These are phyloP conservation scores for Prionailurus viverrinus DNA, from an alignment of 2,113 vertebrate genomes.

Conservation along the genomic window DNA sequence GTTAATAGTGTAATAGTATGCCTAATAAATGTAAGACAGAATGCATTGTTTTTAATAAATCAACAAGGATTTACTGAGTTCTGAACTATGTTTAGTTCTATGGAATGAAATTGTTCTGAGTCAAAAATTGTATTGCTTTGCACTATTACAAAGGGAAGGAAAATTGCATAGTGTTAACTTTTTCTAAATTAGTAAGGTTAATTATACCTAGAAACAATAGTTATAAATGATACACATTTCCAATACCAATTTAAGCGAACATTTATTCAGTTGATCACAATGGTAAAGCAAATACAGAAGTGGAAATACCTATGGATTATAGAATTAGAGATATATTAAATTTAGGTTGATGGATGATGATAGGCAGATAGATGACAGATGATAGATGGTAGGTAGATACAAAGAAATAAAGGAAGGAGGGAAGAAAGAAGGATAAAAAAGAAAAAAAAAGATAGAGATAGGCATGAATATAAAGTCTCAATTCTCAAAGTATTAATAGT, in stretches of 20 bases:
- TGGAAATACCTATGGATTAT: background rate
- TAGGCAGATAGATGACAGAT: background rate
- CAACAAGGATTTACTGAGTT: slow-evolving; percentile 18
- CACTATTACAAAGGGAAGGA: background rate
- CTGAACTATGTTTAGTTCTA: background rate
- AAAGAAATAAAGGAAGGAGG: no score
- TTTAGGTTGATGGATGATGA: background rate
- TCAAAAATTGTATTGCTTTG: background rate
- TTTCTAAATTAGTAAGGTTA: background rate
- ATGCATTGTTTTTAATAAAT: background rate
- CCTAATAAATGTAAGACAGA: background rate
- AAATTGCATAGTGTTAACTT: background rate
- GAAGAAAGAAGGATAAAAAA: no score
- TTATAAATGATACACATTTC: background rate
- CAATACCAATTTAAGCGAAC: background rate
- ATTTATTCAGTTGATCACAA: background rate
- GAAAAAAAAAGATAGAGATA: background rate
- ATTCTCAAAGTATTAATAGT: background rate
- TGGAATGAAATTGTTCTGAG: slow-evolving; percentile 6
- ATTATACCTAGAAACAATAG: background rate
- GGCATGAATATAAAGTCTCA: background rate
- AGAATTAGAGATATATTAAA: background rate
- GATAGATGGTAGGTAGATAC: no score
- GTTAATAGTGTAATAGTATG: background rate
- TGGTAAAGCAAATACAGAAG: background rate